Base-by-base conservation (phyloP, 2,888 invertebrate species). In the Cheilosia vernalis region DNA sequence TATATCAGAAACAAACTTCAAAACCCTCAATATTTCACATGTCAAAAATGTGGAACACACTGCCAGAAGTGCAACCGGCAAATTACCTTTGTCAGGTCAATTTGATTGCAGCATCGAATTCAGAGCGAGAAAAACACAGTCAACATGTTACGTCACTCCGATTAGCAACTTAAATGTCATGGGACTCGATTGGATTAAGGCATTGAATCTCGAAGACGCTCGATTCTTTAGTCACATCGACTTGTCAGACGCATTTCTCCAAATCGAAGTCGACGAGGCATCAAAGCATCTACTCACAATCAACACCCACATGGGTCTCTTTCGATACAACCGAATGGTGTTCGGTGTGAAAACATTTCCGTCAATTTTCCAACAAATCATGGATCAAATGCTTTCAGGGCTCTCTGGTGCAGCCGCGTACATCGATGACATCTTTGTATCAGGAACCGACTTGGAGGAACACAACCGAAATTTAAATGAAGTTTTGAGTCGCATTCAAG, bases 21-120 rank as follows among this genome's bases (percentile, higher is more conserved):
- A 40, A 15, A 40, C 10, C 10, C 40, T 15, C 40, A 40, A 40
- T 3, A 40, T 15, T 40, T 40, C 4, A 40, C 10, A 40, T 40
- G 15, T 40, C 10, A 56, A 49, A 19, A 67, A 77, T 15, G 80
- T 80, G 15, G 37, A 17, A 10, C 56, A 81, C 13, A 64, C 72
- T 66, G 76, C 81, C 33, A 55, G 66, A 24, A 87, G 79, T 37
- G 83, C 87, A 76, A 87, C 87, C 61, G 87, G 77, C 37, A 70
- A 72, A 47, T 66, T 82, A 61, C 83, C 83, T 24, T 21, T 60
- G 4, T 40, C 40, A 42, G n/a, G n/a, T 4, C 42, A 42, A n/a
- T 15, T 42, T n/a, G 42, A 42, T n/a, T 42, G 42, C n/a, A n/a
- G n/a, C n/a, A n/a, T n/a, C n/a, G n/a, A n/a, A n/a, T n/a, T n/a